Evolutionary conservation across 2,113 vertebrate genomes (phyloP).

Genomic region (Eira barbara): DNA sequence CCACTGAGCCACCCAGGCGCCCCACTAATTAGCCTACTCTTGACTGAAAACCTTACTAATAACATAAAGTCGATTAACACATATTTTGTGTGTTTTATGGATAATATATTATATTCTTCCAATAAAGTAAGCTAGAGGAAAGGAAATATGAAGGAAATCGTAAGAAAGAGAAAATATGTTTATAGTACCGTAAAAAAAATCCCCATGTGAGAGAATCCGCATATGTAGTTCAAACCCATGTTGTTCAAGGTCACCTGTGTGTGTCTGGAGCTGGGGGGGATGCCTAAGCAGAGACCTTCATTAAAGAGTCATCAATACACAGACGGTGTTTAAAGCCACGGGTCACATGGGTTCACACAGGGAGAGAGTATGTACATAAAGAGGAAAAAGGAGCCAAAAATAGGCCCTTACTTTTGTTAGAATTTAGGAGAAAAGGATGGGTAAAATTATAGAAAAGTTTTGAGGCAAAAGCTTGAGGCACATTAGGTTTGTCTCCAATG

Average conservation of each 20-base stretch:
- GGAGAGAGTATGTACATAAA: neutral
- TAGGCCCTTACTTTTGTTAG: neutral
- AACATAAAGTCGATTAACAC: neutral
- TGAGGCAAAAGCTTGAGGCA: neutral
- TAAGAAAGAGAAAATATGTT: neutral
- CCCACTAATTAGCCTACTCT: neutral
- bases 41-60: neutral
- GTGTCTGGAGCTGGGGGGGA: neutral
- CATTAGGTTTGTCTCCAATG: neutral
- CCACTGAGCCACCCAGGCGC: too few species aligned
- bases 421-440: neutral
- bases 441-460: neutral
- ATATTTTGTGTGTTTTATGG: neutral
- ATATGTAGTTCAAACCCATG: neutral
- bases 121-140: neutral
- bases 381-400: neutral
- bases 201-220: neutral
- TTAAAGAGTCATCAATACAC: neutral
- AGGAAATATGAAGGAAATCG: neutral
- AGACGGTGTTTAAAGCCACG: neutral
- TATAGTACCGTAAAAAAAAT: neutral
- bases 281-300: neutral
- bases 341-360: neutral
- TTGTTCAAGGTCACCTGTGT: neutral
- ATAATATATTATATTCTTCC: neutral